Evolutionary conservation across 2,113 vertebrate genomes (phyloP).

Genomic region (Perca schrenkii): DNA sequence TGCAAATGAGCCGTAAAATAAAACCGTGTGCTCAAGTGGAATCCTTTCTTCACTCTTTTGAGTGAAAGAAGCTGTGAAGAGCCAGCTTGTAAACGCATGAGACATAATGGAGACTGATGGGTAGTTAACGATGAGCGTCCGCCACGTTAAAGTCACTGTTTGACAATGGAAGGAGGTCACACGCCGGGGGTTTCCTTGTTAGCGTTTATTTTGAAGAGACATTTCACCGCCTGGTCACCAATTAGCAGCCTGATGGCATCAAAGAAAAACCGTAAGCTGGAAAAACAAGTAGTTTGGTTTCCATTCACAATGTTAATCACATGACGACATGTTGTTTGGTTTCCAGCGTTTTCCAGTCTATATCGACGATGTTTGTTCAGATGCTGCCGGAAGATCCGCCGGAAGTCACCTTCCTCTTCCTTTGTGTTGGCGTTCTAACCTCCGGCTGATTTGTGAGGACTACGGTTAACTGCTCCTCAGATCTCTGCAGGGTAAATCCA

Average conservation of each 20-base stretch:
- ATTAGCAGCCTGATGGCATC: conserved; percentile 28
- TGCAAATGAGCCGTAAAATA: neutral
- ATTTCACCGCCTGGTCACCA: neutral
- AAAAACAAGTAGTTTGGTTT: neutral
- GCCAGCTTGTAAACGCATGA: neutral
- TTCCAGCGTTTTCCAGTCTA: no score
- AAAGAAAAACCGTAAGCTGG: neutral
- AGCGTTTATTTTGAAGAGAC: conserved; percentile 9
- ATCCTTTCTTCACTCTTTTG: neutral
- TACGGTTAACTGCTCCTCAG: no score
- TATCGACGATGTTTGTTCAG: no score
- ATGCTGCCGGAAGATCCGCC: no score
- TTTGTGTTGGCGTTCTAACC: no score
- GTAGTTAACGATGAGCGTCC: conserved; percentile 41
- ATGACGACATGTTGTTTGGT: no score
- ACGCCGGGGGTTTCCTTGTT: conserved; percentile 12
- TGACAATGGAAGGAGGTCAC: conserved; percentile 32
- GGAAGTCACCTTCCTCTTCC: no score
- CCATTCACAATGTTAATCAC: no score
- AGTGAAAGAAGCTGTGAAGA: conserved; percentile 13
- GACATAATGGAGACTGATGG: conserved; percentile 33
- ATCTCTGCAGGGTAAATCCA: no score
- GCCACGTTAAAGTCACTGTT: conserved; percentile 13
- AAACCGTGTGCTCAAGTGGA: neutral
- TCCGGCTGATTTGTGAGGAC: no score